Conservation (phyloP, 1,140 invertebrate species). For the Thaumatotibia leucotreta region DNA sequence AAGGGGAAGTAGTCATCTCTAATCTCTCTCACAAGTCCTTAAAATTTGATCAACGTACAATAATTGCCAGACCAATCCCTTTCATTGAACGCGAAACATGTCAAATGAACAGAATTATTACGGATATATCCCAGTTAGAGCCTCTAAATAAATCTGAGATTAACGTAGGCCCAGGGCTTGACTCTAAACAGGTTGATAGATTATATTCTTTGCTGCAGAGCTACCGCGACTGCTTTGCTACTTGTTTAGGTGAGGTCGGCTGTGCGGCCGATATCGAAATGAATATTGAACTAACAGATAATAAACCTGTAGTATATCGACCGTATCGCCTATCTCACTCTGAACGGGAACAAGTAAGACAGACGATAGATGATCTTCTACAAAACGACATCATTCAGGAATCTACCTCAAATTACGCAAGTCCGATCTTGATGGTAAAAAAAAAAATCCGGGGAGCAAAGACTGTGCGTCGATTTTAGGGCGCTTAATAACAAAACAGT, state of each 20-base stretch:
- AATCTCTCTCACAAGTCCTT: neutral
- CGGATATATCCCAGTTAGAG: neutral
- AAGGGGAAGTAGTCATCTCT: neutral
- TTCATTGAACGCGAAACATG: neutral
- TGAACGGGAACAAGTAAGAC: neutral
- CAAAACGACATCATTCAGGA: slow-evolving; percentile 44
- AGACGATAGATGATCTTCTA: neutral
- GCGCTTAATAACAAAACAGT: slow-evolving; percentile 65
- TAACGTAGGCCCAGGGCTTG: neutral
- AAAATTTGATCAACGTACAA: neutral
- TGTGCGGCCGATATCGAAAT: neutral
- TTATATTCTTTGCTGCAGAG: neutral
- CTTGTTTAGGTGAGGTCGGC: neutral
- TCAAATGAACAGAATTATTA: neutral
- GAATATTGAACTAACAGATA: neutral
- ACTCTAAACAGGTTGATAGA: neutral
- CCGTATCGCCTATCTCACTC: slow-evolving; percentile 1
- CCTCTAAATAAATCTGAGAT: neutral
- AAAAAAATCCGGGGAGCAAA: slow-evolving; percentile 32
- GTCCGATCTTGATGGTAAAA: slow-evolving; percentile 36
- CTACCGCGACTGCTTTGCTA: neutral
- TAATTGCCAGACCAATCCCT: neutral
- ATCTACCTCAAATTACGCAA: slow-evolving; percentile 39
- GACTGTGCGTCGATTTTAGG: slow-evolving; percentile 58
- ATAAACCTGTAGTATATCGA: neutral